Evolutionary conservation across 2,113 vertebrate species (phyloP), one percentile per base, ranked within the genome.

Genomic region (Buteo buteo): DNA sequence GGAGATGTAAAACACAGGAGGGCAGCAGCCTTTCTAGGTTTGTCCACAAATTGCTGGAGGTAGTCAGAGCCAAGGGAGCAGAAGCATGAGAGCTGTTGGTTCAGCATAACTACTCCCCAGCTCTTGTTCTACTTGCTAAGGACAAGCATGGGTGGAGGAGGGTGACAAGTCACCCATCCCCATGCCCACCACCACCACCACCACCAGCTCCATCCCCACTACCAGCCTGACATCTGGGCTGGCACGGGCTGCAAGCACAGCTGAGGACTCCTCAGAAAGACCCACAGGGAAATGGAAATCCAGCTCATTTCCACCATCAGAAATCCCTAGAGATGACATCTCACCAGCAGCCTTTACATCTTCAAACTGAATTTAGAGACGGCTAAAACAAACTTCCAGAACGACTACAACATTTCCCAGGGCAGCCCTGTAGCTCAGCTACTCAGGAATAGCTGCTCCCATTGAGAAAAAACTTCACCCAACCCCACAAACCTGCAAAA

Each of bases 401-500:
- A 26, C 2, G 4, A 11, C 19, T 22, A 0, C 1, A 5, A 18
- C 16, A 24, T 36, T 50, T 38, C n/a, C 10, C 20, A 36, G 25
- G 21, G 44, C 24, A n/a, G 3, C 6, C 34, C 31, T 20, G 16
- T 20, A 36, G 7, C 13, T 31, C 10, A 16, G 24, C 29, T 36
- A 3, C 29, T 29, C 28, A 17, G 25, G 18, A 61, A 55, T 1
- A 34, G 12, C 28, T 15, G 11, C 22, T 69, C 40, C 22, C 17
- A 2, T 12, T 6, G 11, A 76, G 50, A 31, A 77, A 4, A 8
- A 70, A 3, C 21, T 64, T 3, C 11, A 8, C 16, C 49, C 29
- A 31, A 3, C 10, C 34, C 14, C 11, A 7, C 42, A 29, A 69
- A 3, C 47, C 74, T 12, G 6, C 32, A 47, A 9, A 9, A 74